Base-by-base conservation (phyloP, 2,888 invertebrate genomes). In the Lithosia quadra region DNA sequence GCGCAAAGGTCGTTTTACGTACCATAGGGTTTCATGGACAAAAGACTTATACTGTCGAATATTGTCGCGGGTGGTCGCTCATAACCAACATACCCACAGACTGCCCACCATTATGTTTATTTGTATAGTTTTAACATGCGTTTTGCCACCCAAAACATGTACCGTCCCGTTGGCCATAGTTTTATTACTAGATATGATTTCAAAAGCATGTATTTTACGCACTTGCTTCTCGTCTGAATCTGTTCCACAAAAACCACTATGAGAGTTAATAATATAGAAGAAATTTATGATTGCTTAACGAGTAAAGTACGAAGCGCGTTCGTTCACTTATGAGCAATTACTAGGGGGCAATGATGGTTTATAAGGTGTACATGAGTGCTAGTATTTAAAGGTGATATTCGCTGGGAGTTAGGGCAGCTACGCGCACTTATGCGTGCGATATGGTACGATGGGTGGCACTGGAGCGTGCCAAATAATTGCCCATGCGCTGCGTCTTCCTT, bases 321-420 rank as follows among this genome's bases (percentile, higher is more conserved):
- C 93, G 89, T 93, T 93, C 93, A 93, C 92, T 92, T 91, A 91
- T 78, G 82, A 86, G 84, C 86, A 91, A 91, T 90, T 90, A 91
- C 88, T 59, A 36, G 59, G 64, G 70, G 72, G 69, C 71, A 73
- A 75, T 72, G 73, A 74, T 77, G 68, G 69, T 58, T 57, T 60
- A 61, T 53, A 62, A 56, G 57, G 58, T 65, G 68, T 68, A 58
- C 72, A 70, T 58, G 67, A 72, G 63, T 58, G 22, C 55, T 43
- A 22, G 71, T 75, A 66, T 74, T 75, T 77, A 75, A 34, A 77
- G 77, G 80, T 82, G 82, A 84, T 84, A 78, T 83, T 84, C 79
- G 85, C 74, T 73, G 69, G 75, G 79, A 69, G 71, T 28, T 58
- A 59, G 36, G 60, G 43, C 28, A 43, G 49, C 58, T 24, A 65